Base-by-base conservation (phyloP, 2,797 vertebrate species). In the Silurus aristotelis region DNA sequence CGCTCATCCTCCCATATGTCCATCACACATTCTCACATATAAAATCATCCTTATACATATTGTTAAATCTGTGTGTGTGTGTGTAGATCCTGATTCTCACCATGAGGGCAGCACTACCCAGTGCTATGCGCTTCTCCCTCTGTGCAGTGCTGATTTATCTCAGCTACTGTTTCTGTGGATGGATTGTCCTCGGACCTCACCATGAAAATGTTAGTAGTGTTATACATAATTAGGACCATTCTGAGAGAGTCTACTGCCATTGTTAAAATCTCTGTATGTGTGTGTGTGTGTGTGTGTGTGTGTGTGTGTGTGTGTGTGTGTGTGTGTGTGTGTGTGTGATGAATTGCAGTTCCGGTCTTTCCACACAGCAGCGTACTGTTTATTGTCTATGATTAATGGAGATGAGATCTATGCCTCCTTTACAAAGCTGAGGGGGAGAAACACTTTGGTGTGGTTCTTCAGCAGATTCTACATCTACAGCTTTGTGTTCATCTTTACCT, bases 111-210 rank as follows among this genome's bases (percentile, higher is more conserved):
- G 97, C 97, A 0, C 93, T 99, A 72, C 98, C 98, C 55, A 98
- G 94, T 0, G 97, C 98, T 46, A 94, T 99, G 81, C 95, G 97
- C 27, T 99, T 99, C 93, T 97, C 95, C 90, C 96, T 96, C 72
- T 99, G 98, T 20, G 97, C 95, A 0, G 95, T 96, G 71, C 97
- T 99, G 96, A 99, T 99, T 91, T 99, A 98, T 90, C 90, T 99
- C 27, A 97, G 98, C 46, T 99, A 99, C 73, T 98, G 97, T 89
- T 99, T 99, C 95, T 99, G 98, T 86, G 98, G 98, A 2, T 99
- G 98, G 98, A 98, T 99, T 27, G 97, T 99, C 14, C 93, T 99
- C n/a, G 98, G 98, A 7, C 98, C 98, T 10, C 97, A 99, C 88
- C 97, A 99, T 0, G 96, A 95, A n/a, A 99, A 99, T 92, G 98